Base-by-base conservation (phyloP, 2,888 invertebrate species). In the Melinopterus prodromus region DNA sequence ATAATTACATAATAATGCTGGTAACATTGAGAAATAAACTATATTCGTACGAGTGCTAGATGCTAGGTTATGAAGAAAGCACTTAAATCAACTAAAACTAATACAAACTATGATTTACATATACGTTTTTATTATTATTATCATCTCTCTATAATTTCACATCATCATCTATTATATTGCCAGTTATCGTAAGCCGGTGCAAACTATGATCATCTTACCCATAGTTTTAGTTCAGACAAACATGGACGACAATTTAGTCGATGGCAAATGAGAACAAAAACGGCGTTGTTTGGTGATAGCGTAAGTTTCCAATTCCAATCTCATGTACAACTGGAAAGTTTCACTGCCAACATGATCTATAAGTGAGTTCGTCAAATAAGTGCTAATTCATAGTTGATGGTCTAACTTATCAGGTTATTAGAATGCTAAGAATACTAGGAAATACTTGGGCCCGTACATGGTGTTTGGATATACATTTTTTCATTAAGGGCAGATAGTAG, bases 371-470 rank as follows among this genome's bases (percentile, higher is more conserved):
- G 5, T 53, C 12, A 53, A 53, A 53, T 7, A 53, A 53, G 12
- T 53, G 53, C 53, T 53, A 53, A 53, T 53, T 7, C 7, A 53
- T 53, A 53, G 53, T 53, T 53, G 53, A 53, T 53, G 53, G 53
- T 53, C 53, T 53, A 53, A 53, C 53, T 53, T 53, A 53, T 53
- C 7, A 53, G 7, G 53, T 78, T 38, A 53, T 53, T 78, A 79
- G 74, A 78, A 79, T 77, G 76, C 75, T 70, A 74, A 77, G 76
- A 53, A 6, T 80, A 79, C 16, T 76, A 79, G 74, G 69, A 83
- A 82, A 82, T 80, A 81, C 79, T 85, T 85, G 86, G 86, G 85
- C 86, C 86, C 78, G 80, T 83, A 81, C 81, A 81, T 85, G 85
- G 83, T 85, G 83, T 84, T 84, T 80, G 80, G 53, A 53, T 53